These are phyloP conservation scores for Brachyhypopomus gauderio DNA, from an alignment of 2,113 vertebrate genomes.

Conservation along the genomic window DNA sequence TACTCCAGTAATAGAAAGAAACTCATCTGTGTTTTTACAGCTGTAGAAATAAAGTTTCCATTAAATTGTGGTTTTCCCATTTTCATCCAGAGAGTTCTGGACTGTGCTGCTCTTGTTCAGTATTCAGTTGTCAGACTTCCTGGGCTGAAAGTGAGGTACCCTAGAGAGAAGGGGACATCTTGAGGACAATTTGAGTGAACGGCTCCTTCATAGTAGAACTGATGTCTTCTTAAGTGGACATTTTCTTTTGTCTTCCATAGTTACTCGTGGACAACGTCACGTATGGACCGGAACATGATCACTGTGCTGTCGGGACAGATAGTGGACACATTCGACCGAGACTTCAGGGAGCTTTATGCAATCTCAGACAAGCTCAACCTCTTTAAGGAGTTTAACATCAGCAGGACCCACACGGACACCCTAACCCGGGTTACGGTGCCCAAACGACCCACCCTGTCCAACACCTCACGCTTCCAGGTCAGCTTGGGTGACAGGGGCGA, in stretches of 20 bases:
- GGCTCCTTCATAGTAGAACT: too few relatives aligned
- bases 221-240: too few relatives aligned
- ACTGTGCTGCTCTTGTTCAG: too few relatives aligned
- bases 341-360: conserved; percentile 93
- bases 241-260: conserved; percentile 64
- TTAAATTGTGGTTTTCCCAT: too few relatives aligned
- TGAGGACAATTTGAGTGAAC: too few relatives aligned
- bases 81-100: too few relatives aligned
- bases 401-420: conserved; percentile 41
- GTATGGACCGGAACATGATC: conserved; percentile 90
- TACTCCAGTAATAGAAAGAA: neutral
- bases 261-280: conserved; percentile 89
- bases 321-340: conserved; percentile 86
- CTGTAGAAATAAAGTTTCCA: neutral
- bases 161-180: too few relatives aligned
- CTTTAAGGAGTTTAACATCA: conserved; percentile 78
- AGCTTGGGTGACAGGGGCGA: conserved; percentile 63
- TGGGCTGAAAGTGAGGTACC: too few relatives aligned
- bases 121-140: too few relatives aligned
- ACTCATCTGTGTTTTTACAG: neutral
- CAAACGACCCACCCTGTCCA: conserved; percentile 61
- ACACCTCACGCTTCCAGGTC: conserved; percentile 75
- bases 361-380: conserved; percentile 87
- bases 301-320: conserved; percentile 89
- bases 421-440: conserved; percentile 50